Evolutionary conservation across 2,113 vertebrate species (phyloP).

Genomic region (Antechinus stuartii): DNA sequence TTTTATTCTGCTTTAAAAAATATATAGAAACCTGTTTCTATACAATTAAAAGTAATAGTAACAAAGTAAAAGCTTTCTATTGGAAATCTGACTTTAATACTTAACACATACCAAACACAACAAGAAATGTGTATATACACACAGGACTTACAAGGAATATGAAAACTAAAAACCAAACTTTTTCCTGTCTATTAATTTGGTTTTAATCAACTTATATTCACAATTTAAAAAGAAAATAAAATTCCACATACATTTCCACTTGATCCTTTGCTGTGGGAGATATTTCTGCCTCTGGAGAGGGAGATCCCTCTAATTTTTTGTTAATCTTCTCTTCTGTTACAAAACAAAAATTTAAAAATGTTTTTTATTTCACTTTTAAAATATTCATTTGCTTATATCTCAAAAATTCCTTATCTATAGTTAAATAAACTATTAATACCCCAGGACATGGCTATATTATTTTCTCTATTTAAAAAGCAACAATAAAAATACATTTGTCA

Average conservation of each 20-base stretch:
- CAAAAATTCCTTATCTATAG: slow-evolving; percentile 31
- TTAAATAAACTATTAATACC: not conserved
- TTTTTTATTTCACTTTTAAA: slow-evolving; percentile 48
- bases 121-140: not conserved
- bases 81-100: not conserved
- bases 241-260: slow-evolving; percentile 96
- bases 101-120: not conserved
- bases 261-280: slow-evolving; percentile 97
- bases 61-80: slow-evolving; percentile 3
- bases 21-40: not conserved
- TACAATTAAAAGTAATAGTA: slow-evolving; percentile 2
- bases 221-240: not conserved
- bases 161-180: not conserved
- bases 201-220: not conserved
- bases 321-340: slow-evolving; percentile 94
- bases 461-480: slow-evolving; percentile 30
- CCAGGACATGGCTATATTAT: not conserved
- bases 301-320: slow-evolving; percentile 94
- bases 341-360: slow-evolving; percentile 80
- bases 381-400: slow-evolving; percentile 11
- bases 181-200: accelerated
- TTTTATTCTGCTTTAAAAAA: not conserved
- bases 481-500: not conserved
- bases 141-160: not conserved
- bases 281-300: slow-evolving; percentile 93